A percentile compares a stretch with the other conserved stretches of the same genome.
phyloP scores from a whole-genome alignment of 1,140 invertebrate genomes.

The Tigriopus japonicus region DNA sequence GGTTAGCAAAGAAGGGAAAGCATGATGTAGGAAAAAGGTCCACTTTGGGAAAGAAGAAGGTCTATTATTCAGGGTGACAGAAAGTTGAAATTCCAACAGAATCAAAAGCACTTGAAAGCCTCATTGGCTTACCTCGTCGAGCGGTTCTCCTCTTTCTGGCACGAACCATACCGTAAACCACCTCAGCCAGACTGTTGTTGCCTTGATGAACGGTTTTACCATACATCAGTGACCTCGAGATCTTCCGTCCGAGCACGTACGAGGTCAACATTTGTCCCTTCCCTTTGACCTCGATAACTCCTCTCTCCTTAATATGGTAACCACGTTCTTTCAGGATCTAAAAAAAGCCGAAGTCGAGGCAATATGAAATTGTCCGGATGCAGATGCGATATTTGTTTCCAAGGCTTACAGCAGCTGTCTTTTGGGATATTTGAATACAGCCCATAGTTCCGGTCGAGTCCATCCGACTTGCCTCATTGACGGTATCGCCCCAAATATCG shows the following conservation, averaged over 20 bases:
- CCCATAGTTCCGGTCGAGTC: constrained; percentile 72
- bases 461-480: constrained; percentile 86
- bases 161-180: constrained; percentile 66
- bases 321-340: constrained; percentile 5
- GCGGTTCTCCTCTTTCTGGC: constrained; percentile 33
- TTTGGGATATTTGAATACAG: constrained; percentile 48
- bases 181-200: constrained; percentile 49
- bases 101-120: background rate
- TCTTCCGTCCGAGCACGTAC: constrained; percentile 50
- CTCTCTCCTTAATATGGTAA: constrained; percentile 37
- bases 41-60: too few relatives aligned
- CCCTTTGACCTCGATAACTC: constrained; percentile 70
- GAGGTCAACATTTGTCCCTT: constrained; percentile 90
- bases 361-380: too few relatives aligned
- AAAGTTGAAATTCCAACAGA: too few relatives aligned
- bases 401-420: background rate
- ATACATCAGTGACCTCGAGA: constrained; percentile 30
- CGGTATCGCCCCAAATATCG: constrained; percentile 95
- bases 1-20: too few relatives aligned
- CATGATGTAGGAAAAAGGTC: too few relatives aligned
- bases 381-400: too few relatives aligned
- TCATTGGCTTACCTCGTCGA: background rate
- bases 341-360: background rate
- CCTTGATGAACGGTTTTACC: constrained; percentile 45
- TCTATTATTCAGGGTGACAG: too few relatives aligned